phyloP scores from a whole-genome alignment of 2,888 invertebrate species.

The Metacarcinus magister region DNA sequence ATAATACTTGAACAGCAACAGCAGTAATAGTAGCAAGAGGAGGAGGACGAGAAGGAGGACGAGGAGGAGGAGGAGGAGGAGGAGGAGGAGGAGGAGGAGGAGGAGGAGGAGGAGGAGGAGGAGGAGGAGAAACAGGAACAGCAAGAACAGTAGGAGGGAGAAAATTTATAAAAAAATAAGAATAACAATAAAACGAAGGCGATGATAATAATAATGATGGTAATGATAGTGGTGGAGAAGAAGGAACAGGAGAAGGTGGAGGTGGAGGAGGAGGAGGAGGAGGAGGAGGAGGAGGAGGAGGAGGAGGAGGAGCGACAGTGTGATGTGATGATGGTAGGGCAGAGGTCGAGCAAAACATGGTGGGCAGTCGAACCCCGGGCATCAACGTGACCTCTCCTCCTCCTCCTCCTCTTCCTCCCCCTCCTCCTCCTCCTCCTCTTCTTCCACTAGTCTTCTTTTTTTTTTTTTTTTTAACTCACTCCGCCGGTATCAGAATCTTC shows the following conservation, averaged over 20 bases:
- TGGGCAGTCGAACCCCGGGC: constrained; percentile 15
- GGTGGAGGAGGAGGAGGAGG: neutral
- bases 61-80: neutral
- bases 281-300: constrained; percentile 43
- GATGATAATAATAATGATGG: neutral
- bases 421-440: neutral
- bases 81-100: neutral
- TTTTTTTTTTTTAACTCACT: neutral
- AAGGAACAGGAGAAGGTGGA: neutral
- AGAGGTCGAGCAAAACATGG: constrained; percentile 41
- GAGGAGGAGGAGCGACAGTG: constrained; percentile 50
- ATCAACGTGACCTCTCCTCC: constrained; percentile 22
- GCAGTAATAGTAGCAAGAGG: too few species aligned
- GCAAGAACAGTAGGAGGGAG: neutral
- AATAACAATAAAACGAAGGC: neutral
- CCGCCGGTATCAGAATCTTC: neutral
- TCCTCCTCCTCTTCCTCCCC: constrained; percentile 1
- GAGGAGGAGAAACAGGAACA: neutral
- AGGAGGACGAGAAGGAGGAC: neutral
- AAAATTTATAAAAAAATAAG: neutral
- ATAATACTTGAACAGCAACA: too few species aligned
- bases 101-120: neutral
- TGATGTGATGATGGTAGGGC: constrained; percentile 56
- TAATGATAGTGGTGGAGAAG: neutral
- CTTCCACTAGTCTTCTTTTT: neutral